Percentiles rank a stretch among this genome's conserved stretches.
These are phyloP conservation scores for Acanthococcus lagerstroemiae DNA, from an alignment of 2,888 invertebrate genomes.

Conservation along the genomic window DNA sequence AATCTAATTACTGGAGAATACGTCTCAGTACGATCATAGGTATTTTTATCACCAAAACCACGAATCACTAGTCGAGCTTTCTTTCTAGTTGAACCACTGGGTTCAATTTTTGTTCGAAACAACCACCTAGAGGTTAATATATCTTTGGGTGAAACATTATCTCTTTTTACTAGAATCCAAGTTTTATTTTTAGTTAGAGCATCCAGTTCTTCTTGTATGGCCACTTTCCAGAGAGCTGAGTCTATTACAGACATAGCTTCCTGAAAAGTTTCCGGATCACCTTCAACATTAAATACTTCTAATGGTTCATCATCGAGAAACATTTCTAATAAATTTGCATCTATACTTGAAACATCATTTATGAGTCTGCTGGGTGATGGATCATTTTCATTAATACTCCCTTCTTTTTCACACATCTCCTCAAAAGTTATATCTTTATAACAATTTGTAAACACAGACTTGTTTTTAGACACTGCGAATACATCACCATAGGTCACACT, in stretches of 20 bases:
- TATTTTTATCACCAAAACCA: not conserved
- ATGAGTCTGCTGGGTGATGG: no score
- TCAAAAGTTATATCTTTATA: no score
- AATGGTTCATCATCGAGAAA: no score
- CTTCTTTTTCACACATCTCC: no score
- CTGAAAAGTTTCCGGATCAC: not conserved
- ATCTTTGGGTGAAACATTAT: not conserved
- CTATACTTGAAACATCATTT: no score
- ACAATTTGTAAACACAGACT: no score
- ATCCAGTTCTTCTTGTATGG: not conserved
- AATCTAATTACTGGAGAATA: not conserved
- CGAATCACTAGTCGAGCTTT: not conserved
- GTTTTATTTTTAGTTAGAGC: not conserved
- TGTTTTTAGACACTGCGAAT: no score
- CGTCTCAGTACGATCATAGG: not conserved
- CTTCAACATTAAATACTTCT: no score
- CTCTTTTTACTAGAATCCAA: not conserved
- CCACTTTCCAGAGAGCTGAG: not conserved
- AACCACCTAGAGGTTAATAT: not conserved
- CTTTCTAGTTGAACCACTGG: not conserved
- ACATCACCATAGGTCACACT: no score
- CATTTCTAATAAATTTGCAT: no score
- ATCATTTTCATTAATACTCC: no score
- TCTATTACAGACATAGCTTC: not conserved
- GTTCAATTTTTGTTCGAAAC: not conserved